These are phyloP conservation scores for Calephelis virginiensis DNA, from an alignment of 1,140 invertebrate genomes.

Conservation along the genomic window DNA sequence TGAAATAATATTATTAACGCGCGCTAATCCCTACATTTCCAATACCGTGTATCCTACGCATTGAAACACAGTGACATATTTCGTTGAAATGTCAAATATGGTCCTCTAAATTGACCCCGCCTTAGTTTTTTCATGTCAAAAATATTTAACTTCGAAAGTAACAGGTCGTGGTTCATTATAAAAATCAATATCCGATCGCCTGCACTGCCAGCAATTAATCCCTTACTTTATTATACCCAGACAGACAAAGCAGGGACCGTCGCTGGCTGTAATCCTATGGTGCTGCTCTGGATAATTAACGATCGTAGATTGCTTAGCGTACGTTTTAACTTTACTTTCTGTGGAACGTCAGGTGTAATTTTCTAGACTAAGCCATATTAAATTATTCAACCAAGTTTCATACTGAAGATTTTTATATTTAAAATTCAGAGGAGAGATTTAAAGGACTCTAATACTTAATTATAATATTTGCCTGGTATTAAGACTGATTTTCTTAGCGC, in stretches of 20 bases:
- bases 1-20: no score
- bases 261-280: conserved; percentile 10
- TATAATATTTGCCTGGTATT: no score
- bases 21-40: no score
- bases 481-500: no score
- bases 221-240: conserved; percentile 13
- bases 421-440: no score
- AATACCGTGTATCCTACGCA: no score
- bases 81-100: no score
- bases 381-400: conserved; percentile 1
- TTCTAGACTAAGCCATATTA: not conserved
- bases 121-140: no score
- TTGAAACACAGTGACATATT: no score
- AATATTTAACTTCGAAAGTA: not conserved
- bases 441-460: no score
- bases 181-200: conserved; percentile 9
- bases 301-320: conserved; percentile 11
- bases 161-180: conserved; percentile 3
- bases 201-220: conserved; percentile 11
- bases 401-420: no score
- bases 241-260: conserved; percentile 15
- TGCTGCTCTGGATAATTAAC: conserved; percentile 5
- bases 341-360: conserved; percentile 15
- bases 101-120: no score
- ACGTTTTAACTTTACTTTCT: conserved; percentile 12